Evolutionary conservation across 2,113 vertebrate genomes (phyloP), one percentile per base, ranked within the genome.

Genomic region (Dromaius novaehollandiae): DNA sequence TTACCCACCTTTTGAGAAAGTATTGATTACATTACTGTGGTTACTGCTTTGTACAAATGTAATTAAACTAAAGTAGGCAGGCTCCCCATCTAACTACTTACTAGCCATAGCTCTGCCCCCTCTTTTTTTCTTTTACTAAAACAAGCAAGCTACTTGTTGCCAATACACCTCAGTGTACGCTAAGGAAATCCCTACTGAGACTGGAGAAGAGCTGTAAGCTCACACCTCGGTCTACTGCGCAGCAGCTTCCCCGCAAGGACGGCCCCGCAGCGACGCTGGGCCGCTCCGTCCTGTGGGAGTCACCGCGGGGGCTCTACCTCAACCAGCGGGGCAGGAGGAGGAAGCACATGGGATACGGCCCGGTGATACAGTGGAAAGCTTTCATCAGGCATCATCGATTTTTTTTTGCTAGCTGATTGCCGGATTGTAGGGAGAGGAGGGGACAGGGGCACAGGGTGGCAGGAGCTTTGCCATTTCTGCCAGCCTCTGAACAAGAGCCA

Each of bases 11-110:
- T 95, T 79, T 61, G 50, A 82, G 68, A 56, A 90, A 36, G 65
- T 85, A 82, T 58, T 90, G n/a, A 90, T 58, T 56, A 71, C 42
- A 16, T 46, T 83, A 51, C 84, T 88, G 61, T 40, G 10, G 50
- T 82, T 89, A 56, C 30, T 71, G 61, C n/a, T 60, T 18, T 69
- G 53, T 53, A 90, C 89, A 70, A 86, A 86, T 85, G 38, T 40
- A 92, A 94, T 93, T 32, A 87, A 82, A 82, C 21, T 68, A 65
- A 90, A 95, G 87, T 38, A 94, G 63, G 34, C 65, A 51, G 44
- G 48, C 61, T 86, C 19, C 40, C 56, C 56, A 60, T 60, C 56
- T 60, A 69, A 46, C 42, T 48, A 69, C 42, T 46, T 69, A 46
- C 30, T 48, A 44, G 66, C 42, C 44, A 46, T 32, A 32, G 30